These are phyloP conservation scores for Sanderia malayensis DNA, from an alignment of 30 jellyfish, hydroid and myxozoan genomes.

Conservation along the genomic window DNA sequence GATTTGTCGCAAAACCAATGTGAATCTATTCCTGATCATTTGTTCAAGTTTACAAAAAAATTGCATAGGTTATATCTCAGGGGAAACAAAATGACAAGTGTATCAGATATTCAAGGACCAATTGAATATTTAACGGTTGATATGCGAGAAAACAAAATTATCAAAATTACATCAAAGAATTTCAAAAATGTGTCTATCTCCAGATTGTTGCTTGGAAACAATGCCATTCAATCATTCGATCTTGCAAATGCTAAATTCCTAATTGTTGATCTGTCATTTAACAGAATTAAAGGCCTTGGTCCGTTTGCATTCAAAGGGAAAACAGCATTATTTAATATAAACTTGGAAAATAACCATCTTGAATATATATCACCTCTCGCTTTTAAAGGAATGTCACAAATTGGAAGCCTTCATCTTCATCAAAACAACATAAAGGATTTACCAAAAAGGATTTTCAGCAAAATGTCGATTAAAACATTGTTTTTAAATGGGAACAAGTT, in stretches of 20 bases:
- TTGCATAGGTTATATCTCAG: background rate
- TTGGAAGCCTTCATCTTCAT: slow-evolving; percentile 23
- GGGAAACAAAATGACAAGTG: background rate
- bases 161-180: background rate
- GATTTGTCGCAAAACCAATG: background rate
- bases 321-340: background rate
- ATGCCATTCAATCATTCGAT: background rate
- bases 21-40: background rate
- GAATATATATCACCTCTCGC: slow-evolving; percentile 4
- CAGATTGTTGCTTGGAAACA: background rate
- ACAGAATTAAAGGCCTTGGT: background rate
- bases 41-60: background rate
- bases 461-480: slow-evolving; percentile 5
- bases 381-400: slow-evolving; percentile 12
- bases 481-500: slow-evolving; percentile 27
- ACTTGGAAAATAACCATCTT: slow-evolving; percentile 10
- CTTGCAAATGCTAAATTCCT: background rate
- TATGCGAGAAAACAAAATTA: background rate
- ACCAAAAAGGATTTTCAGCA: slow-evolving; percentile 14
- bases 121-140: background rate
- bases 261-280: slow-evolving; percentile 10
- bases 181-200: background rate
- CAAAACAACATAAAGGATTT: background rate
- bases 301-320: background rate
- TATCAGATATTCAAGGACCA: background rate